These are phyloP conservation scores for Apogon hyalosoma DNA, from an alignment of 2,797 vertebrate genomes.

Conservation along the genomic window DNA sequence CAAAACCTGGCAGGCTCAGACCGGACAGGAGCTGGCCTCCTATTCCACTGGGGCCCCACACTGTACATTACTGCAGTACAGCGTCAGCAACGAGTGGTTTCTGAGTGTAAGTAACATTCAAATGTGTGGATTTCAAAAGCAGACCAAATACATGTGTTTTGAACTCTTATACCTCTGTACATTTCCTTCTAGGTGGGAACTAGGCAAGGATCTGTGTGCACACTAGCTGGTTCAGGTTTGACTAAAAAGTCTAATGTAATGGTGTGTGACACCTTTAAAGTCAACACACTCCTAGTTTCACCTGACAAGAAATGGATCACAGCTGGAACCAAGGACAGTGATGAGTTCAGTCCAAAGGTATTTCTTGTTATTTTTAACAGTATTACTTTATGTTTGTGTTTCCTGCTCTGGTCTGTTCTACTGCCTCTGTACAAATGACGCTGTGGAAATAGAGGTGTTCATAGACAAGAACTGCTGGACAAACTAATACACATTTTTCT, in stretches of 20 bases:
- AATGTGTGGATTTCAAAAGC: background rate
- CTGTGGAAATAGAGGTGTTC: slow-evolving; percentile 4
- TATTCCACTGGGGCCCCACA: slow-evolving; percentile 63
- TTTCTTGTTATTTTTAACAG: slow-evolving; percentile 34
- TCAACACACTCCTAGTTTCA: slow-evolving; percentile 78
- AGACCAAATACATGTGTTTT: background rate
- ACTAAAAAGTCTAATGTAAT: slow-evolving; percentile 58
- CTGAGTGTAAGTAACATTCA: slow-evolving; percentile 72
- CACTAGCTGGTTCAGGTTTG: slow-evolving; percentile 66
- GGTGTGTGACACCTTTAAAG: slow-evolving; percentile 70
- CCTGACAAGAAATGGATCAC: slow-evolving; percentile 79
- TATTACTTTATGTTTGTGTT: slow-evolving; percentile 26
- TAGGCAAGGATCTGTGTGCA: slow-evolving; percentile 67
- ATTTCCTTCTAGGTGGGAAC: slow-evolving; percentile 72
- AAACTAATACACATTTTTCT: background rate
- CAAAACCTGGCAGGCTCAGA: slow-evolving; percentile 78
- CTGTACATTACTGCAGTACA: slow-evolving; percentile 74
- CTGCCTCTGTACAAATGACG: slow-evolving; percentile 6
- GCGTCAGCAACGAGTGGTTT: slow-evolving; percentile 64
- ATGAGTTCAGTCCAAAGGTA: slow-evolving; percentile 79
- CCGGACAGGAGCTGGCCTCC: slow-evolving; percentile 74
- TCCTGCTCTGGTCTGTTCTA: slow-evolving; percentile 20
- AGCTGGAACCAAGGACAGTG: slow-evolving; percentile 63
- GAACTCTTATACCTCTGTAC: background rate
- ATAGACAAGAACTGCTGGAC: slow-evolving; percentile 1